Conservation (phyloP, 37 sponge, comb jelly and placozoan genomes). For the Ianthella basta region DNA sequence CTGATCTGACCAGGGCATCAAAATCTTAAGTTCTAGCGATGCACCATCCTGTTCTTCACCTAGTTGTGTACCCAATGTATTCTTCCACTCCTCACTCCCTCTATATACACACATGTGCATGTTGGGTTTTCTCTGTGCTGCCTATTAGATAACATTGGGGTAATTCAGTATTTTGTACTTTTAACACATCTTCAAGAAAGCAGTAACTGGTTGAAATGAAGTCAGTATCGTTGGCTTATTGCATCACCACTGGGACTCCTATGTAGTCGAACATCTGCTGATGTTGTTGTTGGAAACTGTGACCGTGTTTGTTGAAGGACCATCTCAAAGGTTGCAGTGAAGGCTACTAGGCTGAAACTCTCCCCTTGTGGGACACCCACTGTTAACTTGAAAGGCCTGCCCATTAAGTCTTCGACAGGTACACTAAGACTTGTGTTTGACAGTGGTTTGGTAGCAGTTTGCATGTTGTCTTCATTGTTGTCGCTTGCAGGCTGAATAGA, state of each 20-base stretch:
- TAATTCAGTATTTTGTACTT: constrained; percentile 9
- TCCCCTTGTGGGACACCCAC: constrained; percentile 28
- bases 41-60: constrained; percentile 13
- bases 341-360: constrained; percentile 15
- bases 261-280: neutral
- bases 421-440: constrained; percentile 9
- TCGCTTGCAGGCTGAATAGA: constrained; percentile 1
- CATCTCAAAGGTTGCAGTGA: constrained; percentile 17
- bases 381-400: constrained; percentile 4
- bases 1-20: neutral
- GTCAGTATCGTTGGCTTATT: constrained; percentile 14
- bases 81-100: neutral
- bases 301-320: constrained; percentile 3
- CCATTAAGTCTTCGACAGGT: neutral
- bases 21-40: neutral
- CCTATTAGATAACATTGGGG: neutral
- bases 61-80: neutral
- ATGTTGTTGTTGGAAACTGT: constrained; percentile 5
- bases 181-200: constrained; percentile 8
- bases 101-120: neutral
- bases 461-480: neutral
- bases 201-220: constrained; percentile 7
- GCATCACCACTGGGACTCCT: neutral
- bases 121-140: constrained; percentile 14
- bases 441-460: neutral